Evolutionary conservation across 1,140 invertebrate species (phyloP).

Genomic region (Dufourea novaeangliae): DNA sequence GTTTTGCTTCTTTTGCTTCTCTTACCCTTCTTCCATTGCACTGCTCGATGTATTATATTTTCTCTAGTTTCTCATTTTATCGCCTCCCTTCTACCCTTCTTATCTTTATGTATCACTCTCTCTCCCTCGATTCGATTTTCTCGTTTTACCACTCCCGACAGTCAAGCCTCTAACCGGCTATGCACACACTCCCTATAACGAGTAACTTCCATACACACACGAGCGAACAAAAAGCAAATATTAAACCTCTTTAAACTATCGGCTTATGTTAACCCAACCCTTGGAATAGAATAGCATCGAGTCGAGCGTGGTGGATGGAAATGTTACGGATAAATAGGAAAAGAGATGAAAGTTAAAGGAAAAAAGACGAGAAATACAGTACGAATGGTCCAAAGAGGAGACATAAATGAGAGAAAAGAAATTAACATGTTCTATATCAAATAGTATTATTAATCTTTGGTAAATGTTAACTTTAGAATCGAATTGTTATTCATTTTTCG

Average conservation of each 20-base stretch:
- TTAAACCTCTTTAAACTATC: constrained; percentile 51
- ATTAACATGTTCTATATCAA: no score
- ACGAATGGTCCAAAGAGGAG: not conserved
- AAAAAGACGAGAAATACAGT: not conserved
- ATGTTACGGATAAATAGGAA: not conserved
- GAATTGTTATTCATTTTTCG: no score
- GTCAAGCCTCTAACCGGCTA: constrained; percentile 55
- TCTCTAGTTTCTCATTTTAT: not conserved
- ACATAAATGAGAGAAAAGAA: not conserved
- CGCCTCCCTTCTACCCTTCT: not conserved
- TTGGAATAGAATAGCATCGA: not conserved
- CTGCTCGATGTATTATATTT: not conserved
- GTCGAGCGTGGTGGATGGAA: not conserved
- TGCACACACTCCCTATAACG: constrained; percentile 57
- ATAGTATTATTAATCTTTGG: no score
- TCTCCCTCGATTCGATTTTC: constrained; percentile 4
- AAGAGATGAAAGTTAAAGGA: not conserved
- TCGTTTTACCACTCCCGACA: constrained; percentile 17
- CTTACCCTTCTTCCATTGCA: not conserved
- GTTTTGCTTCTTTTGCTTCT: not conserved
- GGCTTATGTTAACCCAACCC: constrained; percentile 36
- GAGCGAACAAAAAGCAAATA: constrained; percentile 56
- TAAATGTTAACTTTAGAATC: no score
- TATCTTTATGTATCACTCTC: constrained; percentile 24
- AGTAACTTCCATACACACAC: constrained; percentile 18